These are phyloP conservation scores for Onychostruthus taczanowskii DNA, from an alignment of 2,113 vertebrate species.

Conservation along the genomic window DNA sequence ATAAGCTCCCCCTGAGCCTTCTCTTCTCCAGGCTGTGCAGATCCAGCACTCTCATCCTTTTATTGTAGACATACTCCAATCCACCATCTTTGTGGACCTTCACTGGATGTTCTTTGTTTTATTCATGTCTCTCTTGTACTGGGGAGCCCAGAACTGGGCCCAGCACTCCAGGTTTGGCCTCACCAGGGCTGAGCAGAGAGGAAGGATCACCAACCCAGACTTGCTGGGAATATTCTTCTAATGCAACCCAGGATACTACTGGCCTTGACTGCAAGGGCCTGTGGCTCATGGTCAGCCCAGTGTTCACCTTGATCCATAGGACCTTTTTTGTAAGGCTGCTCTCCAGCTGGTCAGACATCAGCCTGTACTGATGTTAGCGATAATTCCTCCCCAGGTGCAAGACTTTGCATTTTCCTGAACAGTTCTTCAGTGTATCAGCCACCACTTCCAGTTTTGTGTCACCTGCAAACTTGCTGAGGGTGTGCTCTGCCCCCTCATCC, in stretches of 20 bases:
- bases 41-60: neutral
- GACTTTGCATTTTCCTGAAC: neutral
- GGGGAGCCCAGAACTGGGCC: neutral
- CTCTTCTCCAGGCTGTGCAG: neutral
- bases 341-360: neutral
- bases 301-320: neutral
- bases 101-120: neutral
- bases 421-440: neutral
- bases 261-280: neutral
- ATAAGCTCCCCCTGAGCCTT: neutral
- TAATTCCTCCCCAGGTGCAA: neutral
- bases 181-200: neutral
- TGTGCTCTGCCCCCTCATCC: neutral
- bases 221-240: neutral
- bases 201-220: neutral
- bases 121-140: neutral
- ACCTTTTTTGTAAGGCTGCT: neutral
- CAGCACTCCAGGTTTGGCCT: neutral
- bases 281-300: fast-evolving
- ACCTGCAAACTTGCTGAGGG: neutral
- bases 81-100: neutral
- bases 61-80: neutral
- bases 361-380: neutral
- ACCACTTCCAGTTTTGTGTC: neutral
- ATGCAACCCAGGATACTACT: neutral